Conservation (phyloP, 2,797 vertebrate species). For the Cyprinodon diabolis region DNA sequence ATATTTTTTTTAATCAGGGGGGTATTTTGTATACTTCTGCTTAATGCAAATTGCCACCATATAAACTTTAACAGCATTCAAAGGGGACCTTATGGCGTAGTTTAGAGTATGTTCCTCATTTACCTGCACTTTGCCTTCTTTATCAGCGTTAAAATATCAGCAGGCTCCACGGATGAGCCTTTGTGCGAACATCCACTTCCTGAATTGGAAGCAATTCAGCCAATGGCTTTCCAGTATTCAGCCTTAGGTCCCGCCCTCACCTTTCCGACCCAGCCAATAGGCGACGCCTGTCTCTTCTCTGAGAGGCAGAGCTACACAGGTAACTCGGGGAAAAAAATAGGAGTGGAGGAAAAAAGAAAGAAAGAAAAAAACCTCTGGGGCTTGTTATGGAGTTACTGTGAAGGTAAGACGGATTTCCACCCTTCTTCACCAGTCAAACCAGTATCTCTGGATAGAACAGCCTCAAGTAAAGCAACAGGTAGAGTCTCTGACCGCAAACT, state of each 20-base stretch:
- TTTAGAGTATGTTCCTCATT: background rate
- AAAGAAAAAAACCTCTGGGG: constrained; percentile 68
- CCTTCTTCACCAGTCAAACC: constrained; percentile 87
- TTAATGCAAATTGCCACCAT: constrained; percentile 8
- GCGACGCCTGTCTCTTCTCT: constrained; percentile 63
- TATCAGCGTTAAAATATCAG: background rate
- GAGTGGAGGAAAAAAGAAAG: constrained; percentile 51
- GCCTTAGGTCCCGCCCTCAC: constrained; percentile 84
- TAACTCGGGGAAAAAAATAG: constrained; percentile 81
- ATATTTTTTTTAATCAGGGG: background rate
- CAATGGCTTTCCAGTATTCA: constrained; percentile 75
- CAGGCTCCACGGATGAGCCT: background rate
- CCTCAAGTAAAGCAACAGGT: constrained; percentile 87
- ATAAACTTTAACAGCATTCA: background rate
- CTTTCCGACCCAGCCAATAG: constrained; percentile 87
- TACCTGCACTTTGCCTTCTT: constrained; percentile 11
- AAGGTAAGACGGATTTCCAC: constrained; percentile 84
- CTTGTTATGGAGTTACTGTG: constrained; percentile 90
- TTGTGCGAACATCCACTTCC: constrained; percentile 61
- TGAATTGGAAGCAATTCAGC: constrained; percentile 46
- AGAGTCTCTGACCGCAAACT: constrained; percentile 83
- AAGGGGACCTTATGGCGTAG: background rate
- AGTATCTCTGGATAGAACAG: constrained; percentile 86
- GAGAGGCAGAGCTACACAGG: constrained; percentile 86
- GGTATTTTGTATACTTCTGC: constrained; percentile 2